These are phyloP conservation scores for Merodon equestris DNA, from an alignment of 2,888 invertebrate genomes.

Conservation along the genomic window DNA sequence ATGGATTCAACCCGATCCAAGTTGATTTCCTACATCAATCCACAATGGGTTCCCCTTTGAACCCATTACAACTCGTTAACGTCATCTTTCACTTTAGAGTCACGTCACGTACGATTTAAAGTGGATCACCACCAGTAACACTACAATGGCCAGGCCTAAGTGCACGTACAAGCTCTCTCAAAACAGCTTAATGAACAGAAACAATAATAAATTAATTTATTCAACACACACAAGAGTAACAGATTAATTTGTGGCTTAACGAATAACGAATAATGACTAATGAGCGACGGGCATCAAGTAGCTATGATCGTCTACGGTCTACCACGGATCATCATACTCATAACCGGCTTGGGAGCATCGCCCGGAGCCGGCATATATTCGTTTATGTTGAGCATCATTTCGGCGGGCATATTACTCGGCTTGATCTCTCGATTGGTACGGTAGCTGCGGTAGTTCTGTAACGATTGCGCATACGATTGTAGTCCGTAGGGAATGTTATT, in stretches of 20 bases:
- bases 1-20: constrained; percentile 21
- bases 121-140: constrained; percentile 32
- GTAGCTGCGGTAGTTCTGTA: constrained; percentile 72
- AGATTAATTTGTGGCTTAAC: no score
- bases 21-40: constrained; percentile 14
- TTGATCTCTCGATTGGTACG: constrained; percentile 76
- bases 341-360: constrained; percentile 67
- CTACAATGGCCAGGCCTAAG: constrained; percentile 9
- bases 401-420: constrained; percentile 70
- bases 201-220: constrained; percentile 59
- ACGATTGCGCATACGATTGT: constrained; percentile 71
- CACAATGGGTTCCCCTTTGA: no score
- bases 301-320: constrained; percentile 34
- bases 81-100: constrained; percentile 25
- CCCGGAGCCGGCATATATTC: constrained; percentile 75
- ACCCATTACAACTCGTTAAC: constrained; percentile 27
- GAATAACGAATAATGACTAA: constrained; percentile 4
- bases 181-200: constrained; percentile 1
- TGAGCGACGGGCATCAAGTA: neutral
- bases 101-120: constrained; percentile 14
- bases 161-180: neutral
- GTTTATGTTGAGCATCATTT: constrained; percentile 75
- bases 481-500: constrained; percentile 71
- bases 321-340: constrained; percentile 45
- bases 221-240: constrained; percentile 16